These are phyloP conservation scores for Macrophya alboannulata DNA, from an alignment of 2,888 invertebrate genomes.

Conservation along the genomic window DNA sequence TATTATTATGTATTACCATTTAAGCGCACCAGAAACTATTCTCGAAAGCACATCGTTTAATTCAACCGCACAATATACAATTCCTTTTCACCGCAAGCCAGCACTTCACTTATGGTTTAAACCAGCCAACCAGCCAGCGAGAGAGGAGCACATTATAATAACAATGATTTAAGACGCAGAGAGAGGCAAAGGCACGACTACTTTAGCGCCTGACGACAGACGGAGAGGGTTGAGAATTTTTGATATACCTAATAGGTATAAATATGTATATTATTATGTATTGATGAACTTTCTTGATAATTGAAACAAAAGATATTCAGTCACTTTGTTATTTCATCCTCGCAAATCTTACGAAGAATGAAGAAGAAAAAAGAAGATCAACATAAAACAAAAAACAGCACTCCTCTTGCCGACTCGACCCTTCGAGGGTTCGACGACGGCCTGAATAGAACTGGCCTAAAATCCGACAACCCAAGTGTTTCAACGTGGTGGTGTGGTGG, in stretches of 20 bases:
- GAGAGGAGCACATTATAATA: constrained; percentile 18
- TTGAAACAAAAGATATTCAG: neutral
- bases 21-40: constrained; percentile 22
- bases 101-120: constrained; percentile 44
- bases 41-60: constrained; percentile 26
- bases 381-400: neutral
- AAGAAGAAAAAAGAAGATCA: constrained; percentile 14
- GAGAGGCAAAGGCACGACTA: neutral
- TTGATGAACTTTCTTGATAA: neutral
- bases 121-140: neutral
- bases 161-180: constrained; percentile 9
- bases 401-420: constrained; percentile 12
- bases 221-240: neutral
- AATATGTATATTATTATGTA: neutral
- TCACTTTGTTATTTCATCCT: neutral
- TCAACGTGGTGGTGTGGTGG: constrained; percentile 43
- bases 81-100: constrained; percentile 37
- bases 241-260: too few species aligned
- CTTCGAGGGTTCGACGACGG: constrained; percentile 54
- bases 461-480: constrained; percentile 45
- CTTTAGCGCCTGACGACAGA: constrained; percentile 18
- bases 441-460: constrained; percentile 53
- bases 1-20: constrained; percentile 21
- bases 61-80: constrained; percentile 42
- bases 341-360: neutral